Evolutionary conservation across 2,797 vertebrate genomes (phyloP).

Genomic region (Amniataba percoides): DNA sequence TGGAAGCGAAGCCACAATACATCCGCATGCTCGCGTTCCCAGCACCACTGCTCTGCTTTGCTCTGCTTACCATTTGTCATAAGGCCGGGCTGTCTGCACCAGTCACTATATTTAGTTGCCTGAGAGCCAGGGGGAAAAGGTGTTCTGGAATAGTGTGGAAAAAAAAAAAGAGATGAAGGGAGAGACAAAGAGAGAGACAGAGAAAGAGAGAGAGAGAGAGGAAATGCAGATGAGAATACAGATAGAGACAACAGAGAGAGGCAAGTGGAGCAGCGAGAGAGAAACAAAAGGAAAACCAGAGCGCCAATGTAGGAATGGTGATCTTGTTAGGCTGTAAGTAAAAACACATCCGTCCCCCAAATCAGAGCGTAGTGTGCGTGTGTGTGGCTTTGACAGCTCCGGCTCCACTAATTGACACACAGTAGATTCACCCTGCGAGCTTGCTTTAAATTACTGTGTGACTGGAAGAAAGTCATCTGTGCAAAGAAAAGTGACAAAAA

Average conservation of each 20-base stretch:
- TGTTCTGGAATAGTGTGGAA: constrained; percentile 79
- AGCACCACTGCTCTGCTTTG: constrained; percentile 39
- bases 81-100: constrained; percentile 78
- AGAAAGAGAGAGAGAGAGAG: constrained; percentile 5
- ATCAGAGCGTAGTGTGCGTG: not conserved
- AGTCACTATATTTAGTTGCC: constrained; percentile 84
- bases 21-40: constrained; percentile 10
- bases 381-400: constrained; percentile 1
- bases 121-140: constrained; percentile 76
- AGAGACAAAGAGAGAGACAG: not conserved
- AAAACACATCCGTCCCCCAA: constrained; percentile 5
- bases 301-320: constrained; percentile 10
- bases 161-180: not conserved
- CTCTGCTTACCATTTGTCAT: constrained; percentile 80
- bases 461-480: constrained; percentile 11
- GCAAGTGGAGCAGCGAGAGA: not conserved
- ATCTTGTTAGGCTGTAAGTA: constrained; percentile 34
- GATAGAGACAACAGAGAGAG: constrained; percentile 32
- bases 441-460: constrained; percentile 3
- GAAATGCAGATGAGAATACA: constrained; percentile 45
- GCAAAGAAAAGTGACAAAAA: constrained; percentile 6
- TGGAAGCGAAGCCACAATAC: constrained; percentile 22
- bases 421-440: constrained; percentile 8
- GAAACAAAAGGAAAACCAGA: not conserved
- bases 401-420: constrained; percentile 35